Percentiles rank a stretch among this genome's conserved stretches.
Conservation (phyloP, 1,140 invertebrate genomes). For the Hycleus phaleratus region DNA sequence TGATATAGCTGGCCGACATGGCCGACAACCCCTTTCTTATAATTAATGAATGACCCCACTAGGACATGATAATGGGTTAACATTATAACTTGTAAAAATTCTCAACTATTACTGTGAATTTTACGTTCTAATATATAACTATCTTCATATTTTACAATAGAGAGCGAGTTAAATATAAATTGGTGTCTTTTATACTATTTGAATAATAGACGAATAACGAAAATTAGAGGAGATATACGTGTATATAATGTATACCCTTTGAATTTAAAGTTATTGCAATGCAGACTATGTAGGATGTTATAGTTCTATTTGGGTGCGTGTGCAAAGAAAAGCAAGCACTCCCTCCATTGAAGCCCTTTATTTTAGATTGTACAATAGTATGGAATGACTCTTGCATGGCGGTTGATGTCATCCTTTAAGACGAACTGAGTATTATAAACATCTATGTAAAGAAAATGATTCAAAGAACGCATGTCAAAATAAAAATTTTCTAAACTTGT, state of each 20-base stretch:
- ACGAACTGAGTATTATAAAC: too few species aligned
- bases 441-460: too few species aligned
- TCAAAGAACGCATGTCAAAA: too few species aligned
- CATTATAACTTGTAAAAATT: constrained; percentile 18
- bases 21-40: constrained; percentile 16
- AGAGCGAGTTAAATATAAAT: not conserved
- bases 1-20: constrained; percentile 10
- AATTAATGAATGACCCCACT: constrained; percentile 22
- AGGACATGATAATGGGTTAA: constrained; percentile 13
- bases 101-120: not conserved
- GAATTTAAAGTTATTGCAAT: constrained; percentile 20
- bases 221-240: constrained; percentile 2
- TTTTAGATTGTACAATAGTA: constrained; percentile 16
- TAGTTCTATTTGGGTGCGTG: too few species aligned
- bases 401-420: too few species aligned
- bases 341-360: constrained; percentile 17
- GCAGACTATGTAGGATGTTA: constrained; percentile 9
- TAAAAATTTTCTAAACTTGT: too few species aligned
- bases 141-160: constrained; percentile 3
- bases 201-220: not conserved
- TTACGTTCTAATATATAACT: not conserved
- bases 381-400: too few species aligned
- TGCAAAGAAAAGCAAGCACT: constrained; percentile 13
- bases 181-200: not conserved
- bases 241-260: constrained; percentile 6